phyloP scores from a whole-genome alignment of 1,140 invertebrate genomes.

The Scaptomyza hsui region DNA sequence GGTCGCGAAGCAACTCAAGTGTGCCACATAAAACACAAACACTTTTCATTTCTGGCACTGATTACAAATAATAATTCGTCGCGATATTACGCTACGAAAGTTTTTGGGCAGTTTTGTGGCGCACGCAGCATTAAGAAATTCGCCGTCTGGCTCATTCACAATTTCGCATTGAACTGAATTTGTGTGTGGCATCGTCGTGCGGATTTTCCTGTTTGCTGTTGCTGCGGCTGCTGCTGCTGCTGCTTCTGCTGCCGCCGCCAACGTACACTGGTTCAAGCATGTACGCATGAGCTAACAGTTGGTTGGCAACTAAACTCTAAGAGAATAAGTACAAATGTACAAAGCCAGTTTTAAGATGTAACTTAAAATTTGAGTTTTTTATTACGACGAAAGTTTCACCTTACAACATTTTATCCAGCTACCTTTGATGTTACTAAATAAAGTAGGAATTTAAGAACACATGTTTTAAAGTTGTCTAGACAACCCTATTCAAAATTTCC shows the following conservation, averaged over 20 bases:
- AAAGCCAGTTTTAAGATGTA: too few relatives aligned
- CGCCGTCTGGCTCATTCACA: conserved; percentile 75
- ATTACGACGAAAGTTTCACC: too few relatives aligned
- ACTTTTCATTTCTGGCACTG: conserved; percentile 26
- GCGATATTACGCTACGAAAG: conserved; percentile 36
- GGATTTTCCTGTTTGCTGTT: conserved; percentile 78
- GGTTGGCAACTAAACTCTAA: neutral
- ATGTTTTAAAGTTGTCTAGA: too few relatives aligned
- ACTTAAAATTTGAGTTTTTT: too few relatives aligned
- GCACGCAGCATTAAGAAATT: conserved; percentile 48
- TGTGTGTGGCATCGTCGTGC: conserved; percentile 67
- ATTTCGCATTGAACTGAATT: conserved; percentile 80
- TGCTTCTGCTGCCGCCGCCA: conserved; percentile 26
- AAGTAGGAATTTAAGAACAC: too few relatives aligned
- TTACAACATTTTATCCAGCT: too few relatives aligned
- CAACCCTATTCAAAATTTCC: too few relatives aligned
- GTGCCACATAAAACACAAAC: conserved; percentile 10
- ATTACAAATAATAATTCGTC: conserved; percentile 13
- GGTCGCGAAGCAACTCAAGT: conserved; percentile 9
- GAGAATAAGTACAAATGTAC: too few relatives aligned
- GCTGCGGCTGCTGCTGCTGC: conserved; percentile 36
- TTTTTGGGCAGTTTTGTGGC: conserved; percentile 25
- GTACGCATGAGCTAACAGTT: neutral
- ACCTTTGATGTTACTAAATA: too few relatives aligned
- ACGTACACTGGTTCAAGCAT: conserved; percentile 20